Evolutionary conservation across 1,140 invertebrate genomes (phyloP).

Genomic region (Philopotamus ludificatus): DNA sequence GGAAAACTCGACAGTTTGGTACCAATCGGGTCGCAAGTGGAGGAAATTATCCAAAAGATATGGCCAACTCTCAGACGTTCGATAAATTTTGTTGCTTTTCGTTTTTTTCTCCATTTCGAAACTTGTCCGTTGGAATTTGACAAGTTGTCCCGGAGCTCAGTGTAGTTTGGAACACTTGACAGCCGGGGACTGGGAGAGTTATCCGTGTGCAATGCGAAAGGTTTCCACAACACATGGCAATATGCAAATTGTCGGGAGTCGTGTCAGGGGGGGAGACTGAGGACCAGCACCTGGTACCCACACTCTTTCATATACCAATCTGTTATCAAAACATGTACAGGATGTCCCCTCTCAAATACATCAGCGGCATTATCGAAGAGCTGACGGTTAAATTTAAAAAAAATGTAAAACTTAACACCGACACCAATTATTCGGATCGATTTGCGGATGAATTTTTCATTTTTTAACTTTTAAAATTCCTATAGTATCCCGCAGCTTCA

Average conservation of each 20-base stretch:
- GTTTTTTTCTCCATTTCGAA: no score
- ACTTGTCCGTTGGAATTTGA: no score
- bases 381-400: no score
- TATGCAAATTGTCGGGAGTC: constrained; percentile 18
- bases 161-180: no score
- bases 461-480: no score
- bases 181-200: constrained; percentile 1
- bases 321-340: neutral
- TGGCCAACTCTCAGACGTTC: no score
- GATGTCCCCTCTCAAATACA: neutral
- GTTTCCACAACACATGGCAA: neutral
- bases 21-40: neutral
- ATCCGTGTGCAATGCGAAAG: neutral
- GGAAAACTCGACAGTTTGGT: neutral
- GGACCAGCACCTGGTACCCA: constrained; percentile 3
- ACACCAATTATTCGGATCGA: no score
- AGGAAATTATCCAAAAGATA: neutral
- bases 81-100: no score
- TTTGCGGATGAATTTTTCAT: constrained; percentile 2
- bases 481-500: no score
- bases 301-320: neutral
- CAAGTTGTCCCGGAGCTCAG: no score
- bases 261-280: neutral
- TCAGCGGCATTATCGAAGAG: neutral
- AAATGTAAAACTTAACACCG: constrained; percentile 1